Conservation (phyloP, 2,797 vertebrate species). For the Microchirus variegatus region DNA sequence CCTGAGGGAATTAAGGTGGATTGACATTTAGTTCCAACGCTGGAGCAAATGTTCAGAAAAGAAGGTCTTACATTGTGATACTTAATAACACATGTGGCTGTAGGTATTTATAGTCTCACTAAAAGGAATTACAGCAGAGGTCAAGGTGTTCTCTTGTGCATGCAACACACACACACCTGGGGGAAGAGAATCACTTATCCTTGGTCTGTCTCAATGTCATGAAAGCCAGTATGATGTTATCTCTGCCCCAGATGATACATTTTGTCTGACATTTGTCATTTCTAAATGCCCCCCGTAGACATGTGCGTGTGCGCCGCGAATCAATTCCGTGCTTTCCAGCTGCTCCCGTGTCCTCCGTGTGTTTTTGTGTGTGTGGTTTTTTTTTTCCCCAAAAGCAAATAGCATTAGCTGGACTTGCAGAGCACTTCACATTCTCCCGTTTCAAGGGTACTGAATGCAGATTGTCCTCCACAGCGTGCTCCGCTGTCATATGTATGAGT, state of each 20-base stretch:
- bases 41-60: constrained; percentile 20
- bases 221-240: constrained; percentile 25
- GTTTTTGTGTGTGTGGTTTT: neutral
- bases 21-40: neutral
- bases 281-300: constrained; percentile 41
- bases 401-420: constrained; percentile 24
- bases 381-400: constrained; percentile 25
- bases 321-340: constrained; percentile 47
- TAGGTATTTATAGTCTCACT: neutral
- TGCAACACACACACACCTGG: constrained; percentile 14
- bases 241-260: constrained; percentile 29
- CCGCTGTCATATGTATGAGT: constrained; percentile 33
- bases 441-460: constrained; percentile 45
- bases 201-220: constrained; percentile 51
- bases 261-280: constrained; percentile 51
- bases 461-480: constrained; percentile 24
- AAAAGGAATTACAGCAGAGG: constrained; percentile 24
- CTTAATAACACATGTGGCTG: constrained; percentile 15
- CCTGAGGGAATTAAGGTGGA: constrained; percentile 29
- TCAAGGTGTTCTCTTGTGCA: constrained; percentile 14
- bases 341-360: constrained; percentile 21
- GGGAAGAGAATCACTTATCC: constrained; percentile 37
- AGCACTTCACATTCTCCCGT: constrained; percentile 12
- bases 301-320: constrained; percentile 12
- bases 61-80: constrained; percentile 22